Conservation (phyloP, 2,113 vertebrate species). For the Scortum barcoo region DNA sequence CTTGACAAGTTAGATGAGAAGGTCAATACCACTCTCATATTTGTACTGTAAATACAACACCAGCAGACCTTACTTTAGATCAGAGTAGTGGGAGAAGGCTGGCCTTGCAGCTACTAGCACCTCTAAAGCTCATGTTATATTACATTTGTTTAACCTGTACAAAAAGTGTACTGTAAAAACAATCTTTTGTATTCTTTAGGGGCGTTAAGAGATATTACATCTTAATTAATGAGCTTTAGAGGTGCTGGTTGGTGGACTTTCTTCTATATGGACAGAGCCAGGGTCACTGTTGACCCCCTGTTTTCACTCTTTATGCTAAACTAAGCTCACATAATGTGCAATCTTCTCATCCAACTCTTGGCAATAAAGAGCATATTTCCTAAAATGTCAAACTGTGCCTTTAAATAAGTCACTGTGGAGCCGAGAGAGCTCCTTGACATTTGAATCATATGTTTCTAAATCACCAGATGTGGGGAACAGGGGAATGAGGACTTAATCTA, state of each 20-base stretch:
- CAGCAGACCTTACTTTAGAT: not conserved
- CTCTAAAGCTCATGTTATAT: no score
- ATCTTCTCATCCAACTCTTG: no score
- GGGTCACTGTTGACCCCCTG: not conserved
- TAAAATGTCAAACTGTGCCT: not conserved
- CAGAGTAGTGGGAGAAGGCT: no score
- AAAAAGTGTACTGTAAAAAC: no score
- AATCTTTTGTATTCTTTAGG: not conserved
- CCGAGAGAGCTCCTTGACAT: not conserved
- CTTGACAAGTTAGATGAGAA: not conserved
- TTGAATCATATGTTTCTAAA: not conserved
- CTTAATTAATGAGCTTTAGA: not conserved
- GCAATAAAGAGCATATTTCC: not conserved
- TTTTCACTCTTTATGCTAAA: not conserved
- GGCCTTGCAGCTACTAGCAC: no score
- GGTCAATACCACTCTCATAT: not conserved
- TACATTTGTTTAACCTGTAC: no score
- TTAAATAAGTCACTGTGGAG: conserved; percentile 1
- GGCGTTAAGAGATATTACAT: not conserved
- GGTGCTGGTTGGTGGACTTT: not conserved
- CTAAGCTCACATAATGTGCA: not conserved
- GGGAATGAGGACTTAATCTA: conserved; percentile 29
- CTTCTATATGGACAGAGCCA: not conserved
- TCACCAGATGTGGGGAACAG: not conserved
- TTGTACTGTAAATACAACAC: not conserved